A percentile compares a stretch with the other conserved stretches of the same genome.
Conservation (phyloP, 1,140 invertebrate genomes). For the Tetraneura akinire region DNA sequence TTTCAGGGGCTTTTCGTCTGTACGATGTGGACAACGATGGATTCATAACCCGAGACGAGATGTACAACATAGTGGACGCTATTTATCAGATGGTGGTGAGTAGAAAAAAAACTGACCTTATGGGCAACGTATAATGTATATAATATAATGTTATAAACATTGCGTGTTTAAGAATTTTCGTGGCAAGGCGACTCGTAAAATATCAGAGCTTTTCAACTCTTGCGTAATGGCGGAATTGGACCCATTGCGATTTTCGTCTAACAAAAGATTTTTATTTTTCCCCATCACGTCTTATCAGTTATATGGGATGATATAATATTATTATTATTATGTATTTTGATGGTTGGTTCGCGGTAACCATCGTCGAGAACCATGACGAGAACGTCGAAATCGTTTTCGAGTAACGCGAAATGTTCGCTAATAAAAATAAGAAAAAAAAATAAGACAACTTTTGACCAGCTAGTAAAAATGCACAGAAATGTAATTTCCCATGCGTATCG, state of each 20-base stretch:
- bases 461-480: constrained; percentile 20
- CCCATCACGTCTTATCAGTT: neutral
- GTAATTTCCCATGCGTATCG: constrained; percentile 48
- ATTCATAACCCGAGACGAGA: constrained; percentile 95
- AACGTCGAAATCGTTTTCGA: constrained; percentile 12
- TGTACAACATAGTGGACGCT: constrained; percentile 98
- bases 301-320: too few relatives aligned
- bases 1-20: constrained; percentile 92
- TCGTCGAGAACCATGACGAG: neutral
- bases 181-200: neutral
- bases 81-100: constrained; percentile 99
- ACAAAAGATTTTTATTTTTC: constrained; percentile 3
- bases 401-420: neutral
- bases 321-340: too few relatives aligned
- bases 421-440: too few relatives aligned
- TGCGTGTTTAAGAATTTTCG: neutral
- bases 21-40: constrained; percentile 98
- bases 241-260: neutral
- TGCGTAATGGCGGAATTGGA: neutral
- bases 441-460: constrained; percentile 39
- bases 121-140: neutral
- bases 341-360: too few relatives aligned
- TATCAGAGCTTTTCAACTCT: constrained; percentile 5
- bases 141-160: neutral
- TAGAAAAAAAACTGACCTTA: constrained; percentile 55